Percentiles rank a stretch among this genome's conserved stretches.
Evolutionary conservation across 2,888 invertebrate species (phyloP).

Genomic region (Camponotus fellah): DNA sequence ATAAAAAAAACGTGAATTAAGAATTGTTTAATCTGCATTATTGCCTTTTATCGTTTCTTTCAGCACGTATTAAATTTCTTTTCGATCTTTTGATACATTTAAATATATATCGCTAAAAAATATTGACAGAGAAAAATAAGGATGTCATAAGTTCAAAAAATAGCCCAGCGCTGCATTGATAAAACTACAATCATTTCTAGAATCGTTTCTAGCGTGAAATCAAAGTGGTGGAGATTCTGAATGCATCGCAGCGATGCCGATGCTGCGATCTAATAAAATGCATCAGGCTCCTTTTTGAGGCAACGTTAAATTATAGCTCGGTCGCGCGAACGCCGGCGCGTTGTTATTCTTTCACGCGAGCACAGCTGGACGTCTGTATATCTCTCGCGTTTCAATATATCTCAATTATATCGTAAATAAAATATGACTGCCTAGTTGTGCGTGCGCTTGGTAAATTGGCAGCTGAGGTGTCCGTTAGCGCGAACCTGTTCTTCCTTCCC

Average conservation of each 20-base stretch:
- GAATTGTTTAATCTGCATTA: background rate
- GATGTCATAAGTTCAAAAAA: slow-evolving; percentile 39
- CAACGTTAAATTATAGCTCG: slow-evolving; percentile 73
- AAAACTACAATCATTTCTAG: slow-evolving; percentile 33
- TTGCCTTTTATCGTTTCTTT: background rate
- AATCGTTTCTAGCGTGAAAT: slow-evolving; percentile 45
- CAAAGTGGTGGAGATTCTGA: slow-evolving; percentile 28
- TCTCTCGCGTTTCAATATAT: slow-evolving; percentile 81
- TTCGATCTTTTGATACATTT: background rate
- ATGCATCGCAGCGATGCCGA: slow-evolving; percentile 55
- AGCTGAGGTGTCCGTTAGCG: slow-evolving; percentile 77
- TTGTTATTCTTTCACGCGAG: slow-evolving; percentile 67
- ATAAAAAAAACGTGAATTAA: background rate
- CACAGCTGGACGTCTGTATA: slow-evolving; percentile 79
- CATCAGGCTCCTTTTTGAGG: slow-evolving; percentile 69
- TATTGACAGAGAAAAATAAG: slow-evolving; percentile 48
- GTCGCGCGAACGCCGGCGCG: slow-evolving; percentile 59
- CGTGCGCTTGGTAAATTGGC: slow-evolving; percentile 81
- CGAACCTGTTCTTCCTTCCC: slow-evolving; percentile 71
- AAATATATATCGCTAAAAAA: slow-evolving; percentile 13
- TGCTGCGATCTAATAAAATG: slow-evolving; percentile 71
- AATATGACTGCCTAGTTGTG: slow-evolving; percentile 81
- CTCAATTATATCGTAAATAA: slow-evolving; percentile 85
- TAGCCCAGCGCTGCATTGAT: slow-evolving; percentile 7
- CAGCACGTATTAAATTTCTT: background rate